Base-by-base conservation (phyloP, 2,113 vertebrate genomes). In the Aix galericulata region DNA sequence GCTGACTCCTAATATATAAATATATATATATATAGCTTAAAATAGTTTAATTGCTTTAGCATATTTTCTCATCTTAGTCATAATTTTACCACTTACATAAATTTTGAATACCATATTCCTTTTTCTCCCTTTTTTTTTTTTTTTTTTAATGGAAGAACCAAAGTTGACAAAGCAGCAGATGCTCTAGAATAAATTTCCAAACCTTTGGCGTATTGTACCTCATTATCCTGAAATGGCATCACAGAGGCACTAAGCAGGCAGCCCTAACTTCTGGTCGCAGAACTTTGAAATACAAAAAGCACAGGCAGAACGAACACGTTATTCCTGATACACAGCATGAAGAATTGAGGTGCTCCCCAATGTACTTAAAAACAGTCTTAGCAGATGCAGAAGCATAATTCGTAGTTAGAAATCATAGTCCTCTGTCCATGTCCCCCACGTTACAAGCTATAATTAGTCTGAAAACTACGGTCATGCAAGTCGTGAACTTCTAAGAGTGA, bases 11-110 rank as follows among this genome's bases (percentile, higher is more conserved):
- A 44, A 73, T 73, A 44, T 86, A 56, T 48, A 6, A 2, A 6
- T 73, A 44, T 86, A 56, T 18, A 6, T 2, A 6, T 12, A 67
- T n/a, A 26, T 84, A 44, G 79, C 53, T 82, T 68, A 53, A 92
- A 92, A 84, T 10, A 76, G 8, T 59, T 76, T 34, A 89, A 93
- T 71, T 80, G 14, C 68, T 94, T 86, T 81, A 86, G 82, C 25
- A 34, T 56, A 90, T 86, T 93, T 86, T 82, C 52, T 76, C 66
- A 89, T 67, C 52, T 89, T 82, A 81, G 90, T 64, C 75, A 31
- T 13, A 81, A 69, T 62, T 84, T 78, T 92, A 82, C 52, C 34
- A 91, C 32, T 84, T 94, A 60, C 18, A 55, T 48, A 82, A 90
- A 78, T 25, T 66, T 17, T 34, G 59, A 90, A 81, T 34, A 36